phyloP scores from a whole-genome alignment of 2,113 vertebrate genomes.

The Lanius collurio region DNA sequence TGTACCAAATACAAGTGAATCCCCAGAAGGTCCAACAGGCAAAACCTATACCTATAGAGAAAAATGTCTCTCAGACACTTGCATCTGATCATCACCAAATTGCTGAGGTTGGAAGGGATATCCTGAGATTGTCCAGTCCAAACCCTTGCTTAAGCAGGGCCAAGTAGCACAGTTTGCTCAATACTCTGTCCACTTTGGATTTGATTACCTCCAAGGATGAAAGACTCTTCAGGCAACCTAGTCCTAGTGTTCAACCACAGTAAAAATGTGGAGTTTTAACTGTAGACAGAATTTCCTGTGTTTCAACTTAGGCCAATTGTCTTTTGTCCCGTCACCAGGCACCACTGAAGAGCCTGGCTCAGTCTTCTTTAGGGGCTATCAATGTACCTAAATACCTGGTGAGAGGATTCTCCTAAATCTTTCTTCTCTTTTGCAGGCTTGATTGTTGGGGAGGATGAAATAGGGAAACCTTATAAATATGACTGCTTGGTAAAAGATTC shows the following conservation, averaged over 20 bases:
- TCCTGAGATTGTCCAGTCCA: neutral
- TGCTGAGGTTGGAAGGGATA: neutral
- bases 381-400: neutral
- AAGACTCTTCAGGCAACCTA: neutral
- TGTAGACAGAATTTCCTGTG: neutral
- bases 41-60: neutral
- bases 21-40: neutral
- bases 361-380: neutral
- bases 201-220: neutral
- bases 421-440: neutral
- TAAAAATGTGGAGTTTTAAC: neutral
- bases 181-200: neutral
- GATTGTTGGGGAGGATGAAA: too few species aligned
- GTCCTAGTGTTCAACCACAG: neutral
- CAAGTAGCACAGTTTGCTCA: neutral
- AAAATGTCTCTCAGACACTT: neutral
- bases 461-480: too few species aligned
- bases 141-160: neutral
- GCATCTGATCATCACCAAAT: neutral
- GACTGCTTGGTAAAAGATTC: too few species aligned
- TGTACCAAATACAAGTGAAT: neutral
- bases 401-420: neutral
- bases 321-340: neutral
- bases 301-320: fast-evolving
- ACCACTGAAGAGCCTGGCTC: neutral